Conservation (phyloP, 2,113 vertebrate species). For the Rhipidura dahli region DNA sequence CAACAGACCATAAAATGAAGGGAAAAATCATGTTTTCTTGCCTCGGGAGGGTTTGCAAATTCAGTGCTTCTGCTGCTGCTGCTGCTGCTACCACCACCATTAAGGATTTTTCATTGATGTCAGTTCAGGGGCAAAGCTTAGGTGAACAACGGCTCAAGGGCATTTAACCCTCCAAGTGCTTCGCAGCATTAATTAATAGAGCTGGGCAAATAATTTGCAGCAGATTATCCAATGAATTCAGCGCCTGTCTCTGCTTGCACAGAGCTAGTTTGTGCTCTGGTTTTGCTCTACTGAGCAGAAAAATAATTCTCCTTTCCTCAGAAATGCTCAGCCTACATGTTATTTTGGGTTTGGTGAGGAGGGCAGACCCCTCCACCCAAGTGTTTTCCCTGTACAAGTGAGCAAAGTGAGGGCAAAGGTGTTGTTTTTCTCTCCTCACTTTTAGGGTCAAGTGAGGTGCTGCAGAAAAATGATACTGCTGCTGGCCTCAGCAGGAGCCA, state of each 20-base stretch:
- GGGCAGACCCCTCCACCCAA: neutral
- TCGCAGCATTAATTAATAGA: slow-evolving; percentile 52
- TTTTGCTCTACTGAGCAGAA: slow-evolving; percentile 32
- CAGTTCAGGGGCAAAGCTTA: slow-evolving; percentile 32
- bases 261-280: neutral
- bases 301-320: neutral
- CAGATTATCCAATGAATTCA: slow-evolving; percentile 36
- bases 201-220: slow-evolving; percentile 39
- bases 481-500: neutral
- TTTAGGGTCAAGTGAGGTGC: neutral
- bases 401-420: neutral
- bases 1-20: slow-evolving; percentile 66
- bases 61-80: slow-evolving; percentile 16
- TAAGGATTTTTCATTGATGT: slow-evolving; percentile 49
- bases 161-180: slow-evolving; percentile 48
- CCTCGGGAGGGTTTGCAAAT: slow-evolving; percentile 52
- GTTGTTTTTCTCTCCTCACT: neutral
- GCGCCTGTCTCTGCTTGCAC: neutral
- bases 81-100: neutral
- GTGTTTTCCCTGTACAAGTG: neutral
- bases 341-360: neutral
- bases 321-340: neutral
- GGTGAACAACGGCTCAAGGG: neutral
- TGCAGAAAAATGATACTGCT: neutral
- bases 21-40: slow-evolving; percentile 56